Evolutionary conservation across 2,797 vertebrate species (phyloP), one percentile per base, ranked within the genome.

Genomic region (Thamnophis elegans): DNA sequence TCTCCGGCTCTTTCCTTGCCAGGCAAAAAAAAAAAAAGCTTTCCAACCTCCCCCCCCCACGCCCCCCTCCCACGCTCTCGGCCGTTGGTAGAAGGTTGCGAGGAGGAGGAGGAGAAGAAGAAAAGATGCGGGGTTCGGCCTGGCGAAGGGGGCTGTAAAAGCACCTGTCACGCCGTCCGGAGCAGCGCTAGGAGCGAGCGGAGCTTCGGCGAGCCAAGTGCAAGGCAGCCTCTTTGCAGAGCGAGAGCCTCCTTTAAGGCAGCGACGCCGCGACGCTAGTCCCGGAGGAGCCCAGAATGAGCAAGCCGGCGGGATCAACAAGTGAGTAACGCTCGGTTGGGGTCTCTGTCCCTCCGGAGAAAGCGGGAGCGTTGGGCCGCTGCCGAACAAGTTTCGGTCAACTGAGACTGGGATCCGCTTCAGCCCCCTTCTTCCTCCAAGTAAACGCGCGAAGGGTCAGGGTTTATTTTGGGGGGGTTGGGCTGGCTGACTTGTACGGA

Each of bases 231-330:
- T 12, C 73, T 62, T 10, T 10, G 36, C 73, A 42, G 36, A 82
- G 36, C 36, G 68, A 78, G 68, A 78, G 68, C 68, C 32, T 78
- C 32, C 32, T 11, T 22, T 42, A 47, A 82, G 73, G 73, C 73
- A 82, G 36, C 73, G 73, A 25, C 6, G 85, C 54, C 36, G 42
- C 42, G 2, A 16, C 26, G 3, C 32, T 18, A 55, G 26, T 25
- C 87, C 65, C 89, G 91, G 68, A 2, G 59, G 95, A 78, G 90
- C 93, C 91, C 91, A 98, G 93, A 96, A 99, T 99, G 99, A 99
- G 99, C 98, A 99, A 99, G 97, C 98, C 99, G 68, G 98, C 99
- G 18, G 98, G 98, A 97, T 99, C 99, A 99, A 99, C 99, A 99
- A 99, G 99, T 99, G 99, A 98, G 98, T 98, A 98, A 97, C 94